Percentiles rank a stretch among this genome's conserved stretches.
Conservation (phyloP, 2,888 invertebrate genomes). For the Torymus tubicola region DNA sequence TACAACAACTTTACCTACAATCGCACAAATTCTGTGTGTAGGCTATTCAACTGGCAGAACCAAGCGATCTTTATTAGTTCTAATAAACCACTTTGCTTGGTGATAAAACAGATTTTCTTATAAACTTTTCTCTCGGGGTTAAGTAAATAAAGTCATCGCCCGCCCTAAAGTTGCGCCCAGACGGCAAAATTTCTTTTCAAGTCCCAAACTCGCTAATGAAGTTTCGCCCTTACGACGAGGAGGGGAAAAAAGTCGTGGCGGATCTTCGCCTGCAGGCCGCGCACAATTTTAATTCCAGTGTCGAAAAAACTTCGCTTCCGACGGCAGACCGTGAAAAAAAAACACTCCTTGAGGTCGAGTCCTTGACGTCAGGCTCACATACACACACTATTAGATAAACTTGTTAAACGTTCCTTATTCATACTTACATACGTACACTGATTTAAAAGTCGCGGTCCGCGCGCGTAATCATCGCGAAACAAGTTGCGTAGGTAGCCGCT, state of each 20-base stretch:
- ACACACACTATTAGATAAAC: not conserved
- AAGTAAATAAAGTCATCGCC: conserved; percentile 38
- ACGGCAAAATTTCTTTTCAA: conserved; percentile 19
- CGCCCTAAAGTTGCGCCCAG: not conserved
- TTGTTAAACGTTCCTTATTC: not conserved
- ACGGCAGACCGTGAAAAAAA: not conserved
- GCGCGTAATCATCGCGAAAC: not conserved
- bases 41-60: too few relatives aligned
- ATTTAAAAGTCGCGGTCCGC: not conserved
- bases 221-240: conserved; percentile 4
- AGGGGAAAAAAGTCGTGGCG: conserved; percentile 5
- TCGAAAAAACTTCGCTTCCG: conserved; percentile 8
- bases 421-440: not conserved
- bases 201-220: conserved; percentile 30
- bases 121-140: conserved; percentile 9
- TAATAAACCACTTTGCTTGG: conserved; percentile 1
- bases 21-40: too few relatives aligned
- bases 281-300: conserved; percentile 21
- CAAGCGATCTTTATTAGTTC: too few relatives aligned
- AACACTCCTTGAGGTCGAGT: not conserved
- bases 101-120: conserved; percentile 6
- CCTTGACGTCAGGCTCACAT: not conserved
- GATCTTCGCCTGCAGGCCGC: conserved; percentile 20
- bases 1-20: too few relatives aligned
- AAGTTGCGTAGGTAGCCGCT: not conserved